phyloP scores from a whole-genome alignment of 2,888 invertebrate species.

The Heteromyza rotundicornis region DNA sequence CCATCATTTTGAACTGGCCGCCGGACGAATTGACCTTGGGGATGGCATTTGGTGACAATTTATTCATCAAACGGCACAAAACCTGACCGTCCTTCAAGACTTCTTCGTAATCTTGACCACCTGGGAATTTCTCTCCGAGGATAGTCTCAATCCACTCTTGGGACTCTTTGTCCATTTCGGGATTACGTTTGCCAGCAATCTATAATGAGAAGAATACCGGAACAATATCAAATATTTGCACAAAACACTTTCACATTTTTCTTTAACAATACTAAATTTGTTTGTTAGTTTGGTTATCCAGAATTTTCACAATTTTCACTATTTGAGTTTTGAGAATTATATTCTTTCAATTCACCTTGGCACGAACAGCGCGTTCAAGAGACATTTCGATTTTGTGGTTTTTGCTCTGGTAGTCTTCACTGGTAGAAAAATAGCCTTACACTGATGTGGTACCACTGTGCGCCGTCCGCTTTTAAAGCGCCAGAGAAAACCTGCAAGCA shows the following conservation, averaged over 20 bases:
- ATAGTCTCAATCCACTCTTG: slow-evolving; percentile 91
- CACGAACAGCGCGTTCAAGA: slow-evolving; percentile 90
- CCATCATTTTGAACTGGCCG: slow-evolving; percentile 99
- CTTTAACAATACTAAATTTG: slow-evolving; percentile 4
- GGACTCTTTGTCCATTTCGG: slow-evolving; percentile 83
- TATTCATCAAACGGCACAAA: slow-evolving; percentile 94
- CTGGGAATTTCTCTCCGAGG: slow-evolving; percentile 87
- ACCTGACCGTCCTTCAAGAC: slow-evolving; percentile 90
- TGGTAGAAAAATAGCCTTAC: slow-evolving; percentile 51
- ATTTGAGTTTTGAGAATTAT: slow-evolving; percentile 17
- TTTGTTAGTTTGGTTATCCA: slow-evolving; percentile 8
- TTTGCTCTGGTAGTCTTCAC: slow-evolving; percentile 46
- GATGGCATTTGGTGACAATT: slow-evolving; percentile 85
- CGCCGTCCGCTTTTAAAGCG: slow-evolving; percentile 57
- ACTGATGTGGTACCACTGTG: slow-evolving; percentile 55
- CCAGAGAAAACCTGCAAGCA: slow-evolving; percentile 36
- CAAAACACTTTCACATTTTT: slow-evolving; percentile 13
- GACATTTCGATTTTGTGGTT: slow-evolving; percentile 71
- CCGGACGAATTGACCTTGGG: slow-evolving; percentile 91
- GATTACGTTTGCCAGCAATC: slow-evolving; percentile 84
- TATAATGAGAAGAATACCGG: slow-evolving; percentile 53
- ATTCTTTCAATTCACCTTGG: slow-evolving; percentile 71
- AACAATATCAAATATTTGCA: not conserved
- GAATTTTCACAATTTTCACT: slow-evolving; percentile 2
- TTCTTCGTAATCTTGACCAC: slow-evolving; percentile 82